phyloP scores from a whole-genome alignment of 2,888 invertebrate genomes.

The Eueremaeus valkanovi region DNA sequence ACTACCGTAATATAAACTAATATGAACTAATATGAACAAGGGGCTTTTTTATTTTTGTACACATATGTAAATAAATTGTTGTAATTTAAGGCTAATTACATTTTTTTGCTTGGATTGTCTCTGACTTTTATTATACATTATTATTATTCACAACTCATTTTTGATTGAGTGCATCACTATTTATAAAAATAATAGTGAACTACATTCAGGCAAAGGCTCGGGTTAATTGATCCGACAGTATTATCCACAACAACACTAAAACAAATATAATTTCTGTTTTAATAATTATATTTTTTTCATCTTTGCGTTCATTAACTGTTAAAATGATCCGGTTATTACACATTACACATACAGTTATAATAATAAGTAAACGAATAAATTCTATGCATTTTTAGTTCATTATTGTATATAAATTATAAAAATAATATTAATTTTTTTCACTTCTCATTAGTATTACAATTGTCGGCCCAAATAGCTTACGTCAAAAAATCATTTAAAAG shows the following conservation, averaged over 20 bases:
- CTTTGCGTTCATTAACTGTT: background rate
- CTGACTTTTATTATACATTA: background rate
- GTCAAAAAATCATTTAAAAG: background rate
- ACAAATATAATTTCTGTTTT: background rate
- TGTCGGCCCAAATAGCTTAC: background rate
- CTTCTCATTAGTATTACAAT: too few relatives aligned
- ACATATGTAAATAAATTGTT: too few relatives aligned
- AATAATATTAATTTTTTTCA: background rate
- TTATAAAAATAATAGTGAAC: background rate
- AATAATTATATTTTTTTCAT: background rate
- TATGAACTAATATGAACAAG: too few relatives aligned
- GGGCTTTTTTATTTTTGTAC: too few relatives aligned
- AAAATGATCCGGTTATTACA: conserved; percentile 7
- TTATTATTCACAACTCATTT: background rate
- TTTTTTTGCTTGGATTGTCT: background rate
- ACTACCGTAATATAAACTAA: too few relatives aligned
- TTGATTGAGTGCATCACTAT: conserved; percentile 23
- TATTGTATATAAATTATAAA: too few relatives aligned
- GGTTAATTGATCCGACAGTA: conserved; percentile 14
- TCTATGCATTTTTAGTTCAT: background rate
- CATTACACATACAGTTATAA: background rate
- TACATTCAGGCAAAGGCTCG: background rate
- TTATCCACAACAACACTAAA: background rate
- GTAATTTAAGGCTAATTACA: too few relatives aligned
- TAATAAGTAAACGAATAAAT: background rate